Percentiles rank a stretch among this genome's conserved stretches.
These are phyloP conservation scores for Megalops cyprinoides DNA, from an alignment of 2,797 vertebrate species.

Conservation along the genomic window DNA sequence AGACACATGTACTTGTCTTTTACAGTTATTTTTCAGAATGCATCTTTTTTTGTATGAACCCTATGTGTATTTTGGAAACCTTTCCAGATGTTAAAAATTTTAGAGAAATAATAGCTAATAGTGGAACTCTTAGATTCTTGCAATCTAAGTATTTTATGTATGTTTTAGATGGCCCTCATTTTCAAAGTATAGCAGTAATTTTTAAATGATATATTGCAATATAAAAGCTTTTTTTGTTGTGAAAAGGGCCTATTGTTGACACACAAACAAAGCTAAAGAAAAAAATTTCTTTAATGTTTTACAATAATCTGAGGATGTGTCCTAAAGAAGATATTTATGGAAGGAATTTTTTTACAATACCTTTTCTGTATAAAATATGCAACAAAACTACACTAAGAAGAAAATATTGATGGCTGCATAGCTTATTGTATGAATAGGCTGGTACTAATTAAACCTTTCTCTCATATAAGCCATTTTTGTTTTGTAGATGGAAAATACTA, in stretches of 20 bases:
- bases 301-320: conserved; percentile 85
- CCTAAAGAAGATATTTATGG: conserved; percentile 98
- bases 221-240: conserved; percentile 57
- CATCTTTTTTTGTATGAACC: conserved; percentile 77
- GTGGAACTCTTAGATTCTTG: conserved; percentile 76
- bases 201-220: conserved; percentile 39
- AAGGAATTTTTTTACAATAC: conserved; percentile 75
- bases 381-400: conserved; percentile 94
- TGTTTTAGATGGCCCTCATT: conserved; percentile 93
- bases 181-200: conserved; percentile 62
- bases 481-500: conserved; percentile 80
- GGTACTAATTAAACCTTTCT: conserved; percentile 93
- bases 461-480: conserved; percentile 93
- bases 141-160: conserved; percentile 88
- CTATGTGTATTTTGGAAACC: conserved; percentile 98
- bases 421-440: conserved; percentile 97
- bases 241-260: conserved; percentile 69
- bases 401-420: conserved; percentile 99
- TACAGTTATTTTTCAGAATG: conserved; percentile 77
- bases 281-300: conserved; percentile 87
- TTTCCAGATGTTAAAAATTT: conserved; percentile 91
- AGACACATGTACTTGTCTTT: conserved; percentile 96
- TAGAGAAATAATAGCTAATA: conserved; percentile 82
- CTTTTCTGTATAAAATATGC: conserved; percentile 98
- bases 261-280: conserved; percentile 76